Conservation (phyloP, 2,888 invertebrate genomes). For the Orthosia incerta region DNA sequence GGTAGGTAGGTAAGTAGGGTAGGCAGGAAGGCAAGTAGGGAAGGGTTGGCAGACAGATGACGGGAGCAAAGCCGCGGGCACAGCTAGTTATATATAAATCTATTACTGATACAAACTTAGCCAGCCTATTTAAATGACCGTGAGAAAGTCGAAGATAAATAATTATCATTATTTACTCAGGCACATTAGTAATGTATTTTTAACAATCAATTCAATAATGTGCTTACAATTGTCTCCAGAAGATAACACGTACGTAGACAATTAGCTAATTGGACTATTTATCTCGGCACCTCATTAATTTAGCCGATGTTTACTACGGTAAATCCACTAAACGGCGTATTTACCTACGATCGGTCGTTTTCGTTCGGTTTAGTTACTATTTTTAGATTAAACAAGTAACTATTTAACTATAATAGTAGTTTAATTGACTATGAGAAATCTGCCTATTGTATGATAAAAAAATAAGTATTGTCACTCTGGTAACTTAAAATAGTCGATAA, state of each 20-base stretch:
- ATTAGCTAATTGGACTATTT: constrained; percentile 40
- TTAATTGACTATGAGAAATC: not conserved
- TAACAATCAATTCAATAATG: constrained; percentile 27
- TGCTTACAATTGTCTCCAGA: constrained; percentile 1
- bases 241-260: constrained; percentile 1
- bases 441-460: not conserved
- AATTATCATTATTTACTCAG: not conserved
- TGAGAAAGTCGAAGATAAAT: constrained; percentile 17
- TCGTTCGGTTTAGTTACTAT: no score
- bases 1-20: no score
- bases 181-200: constrained; percentile 5
- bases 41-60: no score
- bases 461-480: no score
- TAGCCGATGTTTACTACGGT: constrained; percentile 22
- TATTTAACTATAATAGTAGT: not conserved
- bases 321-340: no score
- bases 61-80: no score
- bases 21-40: no score
- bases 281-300: constrained; percentile 8
- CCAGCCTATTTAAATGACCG: not conserved
- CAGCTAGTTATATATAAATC: no score
- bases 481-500: no score
- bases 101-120: no score
- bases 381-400: not conserved
- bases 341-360: no score